A percentile compares a stretch with the other conserved stretches of the same genome.
Conservation (phyloP, 2,113 vertebrate species). For the Leuciscus idus region DNA sequence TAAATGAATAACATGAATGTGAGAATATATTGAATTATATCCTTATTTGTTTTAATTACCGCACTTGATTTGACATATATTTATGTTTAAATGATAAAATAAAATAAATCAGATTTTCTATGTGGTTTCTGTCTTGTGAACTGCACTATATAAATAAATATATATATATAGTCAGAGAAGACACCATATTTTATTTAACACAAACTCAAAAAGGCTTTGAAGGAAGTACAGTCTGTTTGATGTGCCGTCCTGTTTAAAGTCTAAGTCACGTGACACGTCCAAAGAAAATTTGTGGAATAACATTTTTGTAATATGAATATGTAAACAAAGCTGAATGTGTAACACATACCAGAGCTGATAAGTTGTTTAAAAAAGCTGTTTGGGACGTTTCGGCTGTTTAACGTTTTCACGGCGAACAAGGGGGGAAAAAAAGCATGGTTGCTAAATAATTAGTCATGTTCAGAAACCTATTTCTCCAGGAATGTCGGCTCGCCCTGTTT, state of each 20-base stretch:
- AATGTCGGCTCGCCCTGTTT: constrained; percentile 19
- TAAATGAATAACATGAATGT: not conserved
- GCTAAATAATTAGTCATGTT: constrained; percentile 44
- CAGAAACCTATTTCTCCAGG: constrained; percentile 49
- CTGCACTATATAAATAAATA: not conserved
- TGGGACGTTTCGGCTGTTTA: not conserved
- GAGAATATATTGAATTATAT: not conserved
- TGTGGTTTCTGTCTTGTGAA: not conserved
- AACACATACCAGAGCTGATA: not conserved
- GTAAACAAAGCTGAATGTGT: not conserved
- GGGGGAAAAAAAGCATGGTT: not conserved
- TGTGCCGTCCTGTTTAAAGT: not conserved
- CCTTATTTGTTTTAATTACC: not conserved
- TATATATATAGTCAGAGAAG: not conserved
- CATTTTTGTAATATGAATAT: not conserved
- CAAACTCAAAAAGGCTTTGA: not conserved
- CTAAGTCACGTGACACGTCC: not conserved
- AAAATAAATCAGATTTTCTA: not conserved
- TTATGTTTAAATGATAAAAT: not conserved
- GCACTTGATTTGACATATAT: not conserved
- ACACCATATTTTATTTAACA: constrained; percentile 17
- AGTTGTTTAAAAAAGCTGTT: not conserved
- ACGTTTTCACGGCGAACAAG: not conserved
- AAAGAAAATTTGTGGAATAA: not conserved
- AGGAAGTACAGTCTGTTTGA: constrained; percentile 19